Conservation (phyloP, 2,888 invertebrate species). For the Incurvaria masculella region DNA sequence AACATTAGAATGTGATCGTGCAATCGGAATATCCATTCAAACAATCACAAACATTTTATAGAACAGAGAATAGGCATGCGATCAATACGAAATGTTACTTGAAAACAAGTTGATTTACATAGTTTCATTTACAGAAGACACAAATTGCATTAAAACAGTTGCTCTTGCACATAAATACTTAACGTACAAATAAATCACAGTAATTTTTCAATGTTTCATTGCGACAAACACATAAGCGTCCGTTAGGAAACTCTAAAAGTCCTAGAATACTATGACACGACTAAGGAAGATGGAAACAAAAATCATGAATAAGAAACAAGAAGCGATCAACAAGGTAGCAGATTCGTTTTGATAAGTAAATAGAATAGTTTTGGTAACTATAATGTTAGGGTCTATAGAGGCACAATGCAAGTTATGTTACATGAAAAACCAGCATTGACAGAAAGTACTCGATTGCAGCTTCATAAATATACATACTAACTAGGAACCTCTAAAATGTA, state of each 20-base stretch:
- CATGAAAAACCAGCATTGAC: constrained; percentile 8
- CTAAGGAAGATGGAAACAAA: constrained; percentile 5
- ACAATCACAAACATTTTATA: too few relatives aligned
- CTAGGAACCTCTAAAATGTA: background rate
- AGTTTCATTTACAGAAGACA: too few relatives aligned
- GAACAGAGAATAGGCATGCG: too few relatives aligned
- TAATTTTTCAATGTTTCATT: too few relatives aligned
- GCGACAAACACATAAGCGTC: too few relatives aligned
- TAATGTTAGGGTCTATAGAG: constrained; percentile 12
- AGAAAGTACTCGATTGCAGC: background rate
- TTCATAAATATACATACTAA: background rate
- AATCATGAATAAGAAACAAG: constrained; percentile 7
- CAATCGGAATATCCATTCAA: too few relatives aligned
- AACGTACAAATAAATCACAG: background rate
- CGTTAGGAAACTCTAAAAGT: too few relatives aligned
- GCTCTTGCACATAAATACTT: too few relatives aligned
- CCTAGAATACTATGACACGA: too few relatives aligned
- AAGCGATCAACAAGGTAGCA: constrained; percentile 4
- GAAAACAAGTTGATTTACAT: too few relatives aligned
- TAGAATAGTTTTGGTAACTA: constrained; percentile 11
- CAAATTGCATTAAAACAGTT: too few relatives aligned
- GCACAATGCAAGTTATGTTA: constrained; percentile 14
- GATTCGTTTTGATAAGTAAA: background rate
- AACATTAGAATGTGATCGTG: background rate
- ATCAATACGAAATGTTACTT: too few relatives aligned